These are phyloP conservation scores for Motacilla tschutschensis DNA, from an alignment of 2,113 vertebrate genomes.

Conservation along the genomic window DNA sequence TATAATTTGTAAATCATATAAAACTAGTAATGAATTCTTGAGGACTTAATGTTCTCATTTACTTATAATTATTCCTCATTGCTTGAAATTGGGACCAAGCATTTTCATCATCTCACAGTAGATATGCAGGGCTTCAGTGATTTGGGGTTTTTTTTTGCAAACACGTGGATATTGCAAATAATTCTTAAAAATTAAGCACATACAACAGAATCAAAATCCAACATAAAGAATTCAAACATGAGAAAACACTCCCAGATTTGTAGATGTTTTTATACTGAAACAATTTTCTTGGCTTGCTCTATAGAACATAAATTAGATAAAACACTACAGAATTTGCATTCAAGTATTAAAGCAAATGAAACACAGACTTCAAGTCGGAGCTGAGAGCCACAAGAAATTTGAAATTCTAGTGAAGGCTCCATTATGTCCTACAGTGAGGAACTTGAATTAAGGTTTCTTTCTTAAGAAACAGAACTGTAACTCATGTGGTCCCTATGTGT, in stretches of 20 bases:
- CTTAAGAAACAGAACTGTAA: background rate
- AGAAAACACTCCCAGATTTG: slow-evolving; percentile 4
- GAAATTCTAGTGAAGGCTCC: background rate
- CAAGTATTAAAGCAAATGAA: slow-evolving; percentile 10
- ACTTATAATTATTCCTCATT: background rate
- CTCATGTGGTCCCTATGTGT: background rate
- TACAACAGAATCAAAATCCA: slow-evolving; percentile 1
- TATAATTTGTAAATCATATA: background rate
- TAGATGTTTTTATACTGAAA: background rate
- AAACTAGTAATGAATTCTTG: background rate
- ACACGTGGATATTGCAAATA: background rate
- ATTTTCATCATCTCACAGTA: background rate
- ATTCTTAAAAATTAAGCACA: background rate
- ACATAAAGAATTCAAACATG: background rate
- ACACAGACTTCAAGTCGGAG: background rate
- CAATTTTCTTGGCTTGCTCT: background rate
- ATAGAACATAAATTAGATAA: background rate
- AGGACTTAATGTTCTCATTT: background rate
- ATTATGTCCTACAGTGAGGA: background rate
- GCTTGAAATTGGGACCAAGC: background rate
- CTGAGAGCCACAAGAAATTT: background rate
- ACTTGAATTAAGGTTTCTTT: background rate
- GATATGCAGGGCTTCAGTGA: background rate
- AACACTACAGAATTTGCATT: background rate
- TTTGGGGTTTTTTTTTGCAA: background rate